A percentile compares a stretch with the other conserved stretches of the same genome.
Evolutionary conservation across 1,140 invertebrate genomes (phyloP).

Genomic region (Drosophila mayri): DNA sequence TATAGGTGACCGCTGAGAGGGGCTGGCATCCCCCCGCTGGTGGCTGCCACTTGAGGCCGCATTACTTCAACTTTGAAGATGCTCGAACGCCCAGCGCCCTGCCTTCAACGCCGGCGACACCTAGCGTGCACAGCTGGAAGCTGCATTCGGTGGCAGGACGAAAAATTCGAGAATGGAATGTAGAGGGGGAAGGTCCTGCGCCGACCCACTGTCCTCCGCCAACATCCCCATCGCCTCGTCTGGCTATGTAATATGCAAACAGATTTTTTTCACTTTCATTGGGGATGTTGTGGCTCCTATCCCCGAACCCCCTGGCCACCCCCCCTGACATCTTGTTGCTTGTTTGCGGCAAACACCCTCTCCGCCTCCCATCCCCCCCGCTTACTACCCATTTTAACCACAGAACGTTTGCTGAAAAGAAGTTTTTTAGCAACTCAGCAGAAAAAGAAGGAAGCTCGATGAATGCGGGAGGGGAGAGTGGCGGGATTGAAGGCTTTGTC

Average conservation of each 20-base stretch:
- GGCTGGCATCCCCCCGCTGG: slow-evolving; percentile 26
- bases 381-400: slow-evolving; percentile 36
- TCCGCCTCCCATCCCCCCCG: not conserved
- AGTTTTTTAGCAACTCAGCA: slow-evolving; percentile 82
- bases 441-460: slow-evolving; percentile 62
- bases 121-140: slow-evolving; percentile 79
- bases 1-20: slow-evolving; percentile 8
- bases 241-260: slow-evolving; percentile 72
- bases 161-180: not conserved
- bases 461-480: slow-evolving; percentile 29
- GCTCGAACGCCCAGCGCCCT: slow-evolving; percentile 56
- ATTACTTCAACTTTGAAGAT: slow-evolving; percentile 82
- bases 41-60: slow-evolving; percentile 78
- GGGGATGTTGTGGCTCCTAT: slow-evolving; percentile 52
- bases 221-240: slow-evolving; percentile 11
- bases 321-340: slow-evolving; percentile 43
- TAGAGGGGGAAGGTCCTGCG: slow-evolving; percentile 10
- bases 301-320: not conserved
- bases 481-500: slow-evolving; percentile 62
- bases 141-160: slow-evolving; percentile 35
- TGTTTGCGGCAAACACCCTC: slow-evolving; percentile 73
- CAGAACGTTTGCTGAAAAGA: slow-evolving; percentile 77
- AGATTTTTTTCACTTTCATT: slow-evolving; percentile 79
- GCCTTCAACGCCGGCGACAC: slow-evolving; percentile 63
- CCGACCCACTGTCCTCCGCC: slow-evolving; percentile 45